Percentiles rank a stretch among this genome's conserved stretches.
phyloP scores from a whole-genome alignment of 2,888 invertebrate genomes.

The Colletes collaris region DNA sequence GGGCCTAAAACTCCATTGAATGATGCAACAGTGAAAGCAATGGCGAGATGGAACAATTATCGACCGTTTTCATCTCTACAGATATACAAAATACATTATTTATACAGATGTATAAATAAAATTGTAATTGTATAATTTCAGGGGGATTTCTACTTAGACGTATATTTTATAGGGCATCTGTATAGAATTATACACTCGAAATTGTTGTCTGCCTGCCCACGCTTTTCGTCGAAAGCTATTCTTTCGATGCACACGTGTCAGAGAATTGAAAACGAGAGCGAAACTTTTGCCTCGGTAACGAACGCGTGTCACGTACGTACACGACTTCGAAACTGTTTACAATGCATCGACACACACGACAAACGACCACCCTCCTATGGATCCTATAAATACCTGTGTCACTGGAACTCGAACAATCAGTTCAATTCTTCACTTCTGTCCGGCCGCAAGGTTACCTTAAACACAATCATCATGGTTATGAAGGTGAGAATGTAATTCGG shows the following conservation, averaged over 20 bases:
- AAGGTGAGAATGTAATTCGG: slow-evolving; percentile 60
- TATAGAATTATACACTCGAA: too few species aligned
- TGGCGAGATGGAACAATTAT: slow-evolving; percentile 69
- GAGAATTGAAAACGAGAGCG: slow-evolving; percentile 63
- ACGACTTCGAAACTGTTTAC: slow-evolving; percentile 64
- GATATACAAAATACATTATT: too few species aligned
- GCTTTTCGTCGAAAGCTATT: neutral
- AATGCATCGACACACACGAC: slow-evolving; percentile 65
- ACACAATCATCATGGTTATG: slow-evolving; percentile 54
- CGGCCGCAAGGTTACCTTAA: slow-evolving; percentile 28
- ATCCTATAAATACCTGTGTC: slow-evolving; percentile 78
- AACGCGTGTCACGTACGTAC: slow-evolving; percentile 71
- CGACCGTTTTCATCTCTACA: slow-evolving; percentile 53
- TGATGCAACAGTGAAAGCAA: slow-evolving; percentile 79
- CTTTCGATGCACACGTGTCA: slow-evolving; percentile 32
- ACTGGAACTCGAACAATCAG: slow-evolving; percentile 71
- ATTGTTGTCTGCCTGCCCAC: too few species aligned
- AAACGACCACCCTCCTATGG: slow-evolving; percentile 55
- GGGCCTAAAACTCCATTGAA: slow-evolving; percentile 66
- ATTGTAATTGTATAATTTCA: too few species aligned
- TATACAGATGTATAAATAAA: too few species aligned
- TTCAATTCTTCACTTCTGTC: slow-evolving; percentile 63
- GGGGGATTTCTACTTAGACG: too few species aligned
- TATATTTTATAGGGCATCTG: too few species aligned
- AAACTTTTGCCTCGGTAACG: slow-evolving; percentile 71